These are phyloP conservation scores for Chesias legatella DNA, from an alignment of 2,888 invertebrate species.

Conservation along the genomic window DNA sequence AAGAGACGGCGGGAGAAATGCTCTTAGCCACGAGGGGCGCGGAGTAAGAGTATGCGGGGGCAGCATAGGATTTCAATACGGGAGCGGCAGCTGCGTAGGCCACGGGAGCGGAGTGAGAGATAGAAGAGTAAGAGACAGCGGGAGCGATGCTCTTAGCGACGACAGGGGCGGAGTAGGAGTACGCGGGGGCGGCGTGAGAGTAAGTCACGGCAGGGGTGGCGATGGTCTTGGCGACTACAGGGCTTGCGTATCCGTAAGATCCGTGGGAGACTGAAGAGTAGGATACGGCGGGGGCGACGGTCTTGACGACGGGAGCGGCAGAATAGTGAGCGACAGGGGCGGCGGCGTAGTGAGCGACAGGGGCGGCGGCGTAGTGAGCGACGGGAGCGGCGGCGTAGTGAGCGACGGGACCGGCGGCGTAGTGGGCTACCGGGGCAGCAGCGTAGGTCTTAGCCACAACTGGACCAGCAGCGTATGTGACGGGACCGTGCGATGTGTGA, in stretches of 20 bases:
- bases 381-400: constrained; percentile 36
- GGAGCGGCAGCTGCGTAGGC: constrained; percentile 46
- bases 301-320: constrained; percentile 33
- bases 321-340: constrained; percentile 33
- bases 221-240: constrained; percentile 14
- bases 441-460: constrained; percentile 54
- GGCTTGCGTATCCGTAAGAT: constrained; percentile 14
- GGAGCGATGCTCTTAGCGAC: constrained; percentile 49
- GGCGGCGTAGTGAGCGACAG: constrained; percentile 40
- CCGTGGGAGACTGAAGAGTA: constrained; percentile 34
- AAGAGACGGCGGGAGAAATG: constrained; percentile 58
- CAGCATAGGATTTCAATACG: constrained; percentile 45
- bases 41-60: constrained; percentile 34
- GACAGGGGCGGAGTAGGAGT: constrained; percentile 40
- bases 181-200: constrained; percentile 32
- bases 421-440: constrained; percentile 42
- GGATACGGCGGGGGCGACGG: constrained; percentile 41
- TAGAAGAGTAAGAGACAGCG: constrained; percentile 43
- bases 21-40: constrained; percentile 39
- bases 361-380: constrained; percentile 46
- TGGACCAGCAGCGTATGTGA: constrained; percentile 77
- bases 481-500: constrained; percentile 55
- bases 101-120: constrained; percentile 51
- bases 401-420: constrained; percentile 46
- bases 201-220: constrained; percentile 27